Evolutionary conservation across 2,888 invertebrate genomes (phyloP).

Genomic region (Phortica okadai): DNA sequence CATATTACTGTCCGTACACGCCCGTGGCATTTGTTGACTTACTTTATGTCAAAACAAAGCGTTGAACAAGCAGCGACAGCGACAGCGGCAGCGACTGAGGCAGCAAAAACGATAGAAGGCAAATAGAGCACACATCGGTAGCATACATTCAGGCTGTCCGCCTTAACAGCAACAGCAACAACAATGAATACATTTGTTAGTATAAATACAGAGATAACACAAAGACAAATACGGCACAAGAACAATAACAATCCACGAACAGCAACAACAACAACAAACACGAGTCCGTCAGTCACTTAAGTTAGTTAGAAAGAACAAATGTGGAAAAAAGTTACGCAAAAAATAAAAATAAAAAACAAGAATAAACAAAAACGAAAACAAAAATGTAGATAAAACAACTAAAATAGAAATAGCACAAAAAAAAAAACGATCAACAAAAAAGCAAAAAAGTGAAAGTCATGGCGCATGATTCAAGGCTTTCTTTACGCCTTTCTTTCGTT

Average conservation of each 20-base stretch:
- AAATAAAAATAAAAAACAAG: neutral
- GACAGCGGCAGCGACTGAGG: slow-evolving; percentile 49
- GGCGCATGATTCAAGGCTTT: slow-evolving; percentile 10
- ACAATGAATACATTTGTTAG: slow-evolving; percentile 45
- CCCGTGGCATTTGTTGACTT: slow-evolving; percentile 53
- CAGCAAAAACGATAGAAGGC: slow-evolving; percentile 53
- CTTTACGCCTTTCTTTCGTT: neutral
- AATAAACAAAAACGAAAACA: neutral
- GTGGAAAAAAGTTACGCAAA: neutral
- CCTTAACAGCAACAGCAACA: slow-evolving; percentile 54
- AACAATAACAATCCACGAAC: slow-evolving; percentile 50
- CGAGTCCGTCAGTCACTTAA: slow-evolving; percentile 67
- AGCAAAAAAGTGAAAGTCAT: slow-evolving; percentile 1
- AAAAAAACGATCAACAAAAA: neutral
- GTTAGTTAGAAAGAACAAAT: slow-evolving; percentile 45
- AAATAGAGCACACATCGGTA: no score
- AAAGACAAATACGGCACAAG: slow-evolving; percentile 31
- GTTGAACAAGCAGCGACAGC: slow-evolving; percentile 21
- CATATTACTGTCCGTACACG: slow-evolving; percentile 4
- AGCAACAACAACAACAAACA: slow-evolving; percentile 57
- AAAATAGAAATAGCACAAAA: neutral
- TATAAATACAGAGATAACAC: slow-evolving; percentile 58
- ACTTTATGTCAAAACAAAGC: slow-evolving; percentile 64
- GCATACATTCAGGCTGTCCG: no score
- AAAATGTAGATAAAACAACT: neutral